Percentiles rank a stretch among this genome's conserved stretches.
These are phyloP conservation scores for Vireo altiloquus DNA, from an alignment of 2,113 vertebrate genomes.

Conservation along the genomic window DNA sequence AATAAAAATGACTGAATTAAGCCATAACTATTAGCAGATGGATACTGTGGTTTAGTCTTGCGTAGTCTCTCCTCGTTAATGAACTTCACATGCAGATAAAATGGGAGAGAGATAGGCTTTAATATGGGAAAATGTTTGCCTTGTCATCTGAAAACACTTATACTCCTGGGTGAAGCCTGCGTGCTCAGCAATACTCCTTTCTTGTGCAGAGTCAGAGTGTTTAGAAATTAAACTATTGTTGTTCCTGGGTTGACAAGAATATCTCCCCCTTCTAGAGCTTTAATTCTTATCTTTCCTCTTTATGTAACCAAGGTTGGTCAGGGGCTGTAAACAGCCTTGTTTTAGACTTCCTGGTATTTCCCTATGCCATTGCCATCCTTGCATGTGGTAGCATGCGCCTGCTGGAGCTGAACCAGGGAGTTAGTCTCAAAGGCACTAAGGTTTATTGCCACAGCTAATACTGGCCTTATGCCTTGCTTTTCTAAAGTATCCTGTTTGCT, in stretches of 20 bases:
- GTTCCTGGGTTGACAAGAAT: background rate
- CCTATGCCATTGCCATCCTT: background rate
- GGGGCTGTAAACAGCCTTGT: background rate
- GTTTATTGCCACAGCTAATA: background rate
- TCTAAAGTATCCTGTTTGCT: background rate
- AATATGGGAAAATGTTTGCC: background rate
- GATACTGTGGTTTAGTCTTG: background rate
- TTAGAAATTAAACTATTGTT: background rate
- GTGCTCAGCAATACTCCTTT: background rate
- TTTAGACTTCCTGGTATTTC: background rate
- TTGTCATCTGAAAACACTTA: constrained; percentile 10
- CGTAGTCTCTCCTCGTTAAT: background rate
- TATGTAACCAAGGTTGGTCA: constrained; percentile 8
- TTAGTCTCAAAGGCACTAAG: background rate
- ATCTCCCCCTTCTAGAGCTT: background rate
- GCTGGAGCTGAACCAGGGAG: background rate
- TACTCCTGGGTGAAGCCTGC: background rate
- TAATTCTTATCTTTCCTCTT: constrained; percentile 4
- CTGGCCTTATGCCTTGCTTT: background rate
- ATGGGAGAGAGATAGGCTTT: background rate
- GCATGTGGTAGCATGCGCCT: background rate
- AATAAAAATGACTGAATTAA: background rate
- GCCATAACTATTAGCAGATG: constrained; percentile 2
- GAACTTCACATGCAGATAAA: background rate
- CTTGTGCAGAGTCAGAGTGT: background rate